These are phyloP conservation scores for Eulemur rufifrons DNA, from an alignment of 2,113 vertebrate species.

Conservation along the genomic window DNA sequence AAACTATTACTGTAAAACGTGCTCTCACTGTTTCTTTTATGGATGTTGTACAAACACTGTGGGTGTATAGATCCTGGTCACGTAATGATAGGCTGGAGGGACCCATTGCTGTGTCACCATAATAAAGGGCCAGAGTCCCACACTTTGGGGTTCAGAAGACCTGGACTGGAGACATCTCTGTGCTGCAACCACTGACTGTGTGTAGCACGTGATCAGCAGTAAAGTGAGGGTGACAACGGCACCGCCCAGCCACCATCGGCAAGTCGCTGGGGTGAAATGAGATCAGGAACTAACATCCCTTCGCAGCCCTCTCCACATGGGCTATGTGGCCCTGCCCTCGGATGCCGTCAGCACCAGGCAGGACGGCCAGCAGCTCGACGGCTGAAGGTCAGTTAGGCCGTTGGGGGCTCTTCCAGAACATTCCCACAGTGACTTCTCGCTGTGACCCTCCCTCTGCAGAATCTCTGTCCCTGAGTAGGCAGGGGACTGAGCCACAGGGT, in stretches of 20 bases:
- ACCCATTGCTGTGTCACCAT: not conserved
- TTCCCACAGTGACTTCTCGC: rapidly evolving
- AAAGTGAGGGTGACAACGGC: not conserved
- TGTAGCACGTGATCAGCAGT: too few species aligned
- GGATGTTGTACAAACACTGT: not conserved
- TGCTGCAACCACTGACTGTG: not conserved
- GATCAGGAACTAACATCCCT: not conserved
- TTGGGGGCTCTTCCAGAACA: rapidly evolving
- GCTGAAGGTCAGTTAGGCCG: not conserved
- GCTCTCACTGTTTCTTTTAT: not conserved
- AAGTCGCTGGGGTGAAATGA: not conserved
- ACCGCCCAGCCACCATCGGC: not conserved
- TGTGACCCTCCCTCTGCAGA: not conserved
- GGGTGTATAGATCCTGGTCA: not conserved
- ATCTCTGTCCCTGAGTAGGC: not conserved
- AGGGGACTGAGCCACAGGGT: too few species aligned
- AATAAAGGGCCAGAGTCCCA: not conserved
- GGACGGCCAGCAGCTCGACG: not conserved
- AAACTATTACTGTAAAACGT: not conserved
- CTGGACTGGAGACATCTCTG: not conserved
- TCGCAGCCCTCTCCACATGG: not conserved
- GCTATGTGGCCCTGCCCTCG: rapidly evolving
- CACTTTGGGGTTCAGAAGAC: not conserved
- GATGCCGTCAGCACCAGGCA: not conserved
- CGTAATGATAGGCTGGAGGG: not conserved